phyloP scores from a whole-genome alignment of 2,797 vertebrate genomes.

The Manis pentadactyla region DNA sequence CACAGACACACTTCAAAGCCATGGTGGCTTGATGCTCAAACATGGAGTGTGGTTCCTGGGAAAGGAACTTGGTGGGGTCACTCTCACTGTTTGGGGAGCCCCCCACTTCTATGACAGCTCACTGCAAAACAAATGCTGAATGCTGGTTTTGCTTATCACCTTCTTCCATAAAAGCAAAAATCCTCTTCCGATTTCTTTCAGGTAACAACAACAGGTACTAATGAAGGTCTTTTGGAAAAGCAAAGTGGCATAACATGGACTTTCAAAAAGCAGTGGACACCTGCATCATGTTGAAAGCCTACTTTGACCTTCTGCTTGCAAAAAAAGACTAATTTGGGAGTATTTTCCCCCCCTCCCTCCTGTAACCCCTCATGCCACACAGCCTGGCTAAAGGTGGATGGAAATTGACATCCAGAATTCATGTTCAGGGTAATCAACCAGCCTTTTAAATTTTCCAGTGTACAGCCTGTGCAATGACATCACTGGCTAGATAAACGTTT shows the following conservation, averaged over 20 bases:
- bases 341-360: background rate
- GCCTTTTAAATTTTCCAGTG: slow-evolving; percentile 10
- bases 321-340: slow-evolving; percentile 54
- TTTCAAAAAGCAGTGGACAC: background rate
- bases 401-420: slow-evolving; percentile 52
- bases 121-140: too few relatives aligned
- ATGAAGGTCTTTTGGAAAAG: background rate
- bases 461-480: background rate
- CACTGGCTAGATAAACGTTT: background rate
- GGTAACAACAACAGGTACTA: background rate
- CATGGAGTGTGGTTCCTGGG: background rate
- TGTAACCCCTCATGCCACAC: background rate
- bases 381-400: background rate
- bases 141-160: too few relatives aligned
- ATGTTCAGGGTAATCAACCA: background rate
- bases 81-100: background rate
- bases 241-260: background rate
- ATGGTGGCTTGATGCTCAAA: background rate
- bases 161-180: background rate
- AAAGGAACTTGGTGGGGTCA: background rate
- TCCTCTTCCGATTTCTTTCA: background rate
- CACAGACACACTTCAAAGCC: background rate
- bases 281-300: background rate
- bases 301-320: slow-evolving; percentile 45
- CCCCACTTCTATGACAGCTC: too few relatives aligned